Conservation (phyloP, 2,797 vertebrate species). For the Rhyacichthys aspro region DNA sequence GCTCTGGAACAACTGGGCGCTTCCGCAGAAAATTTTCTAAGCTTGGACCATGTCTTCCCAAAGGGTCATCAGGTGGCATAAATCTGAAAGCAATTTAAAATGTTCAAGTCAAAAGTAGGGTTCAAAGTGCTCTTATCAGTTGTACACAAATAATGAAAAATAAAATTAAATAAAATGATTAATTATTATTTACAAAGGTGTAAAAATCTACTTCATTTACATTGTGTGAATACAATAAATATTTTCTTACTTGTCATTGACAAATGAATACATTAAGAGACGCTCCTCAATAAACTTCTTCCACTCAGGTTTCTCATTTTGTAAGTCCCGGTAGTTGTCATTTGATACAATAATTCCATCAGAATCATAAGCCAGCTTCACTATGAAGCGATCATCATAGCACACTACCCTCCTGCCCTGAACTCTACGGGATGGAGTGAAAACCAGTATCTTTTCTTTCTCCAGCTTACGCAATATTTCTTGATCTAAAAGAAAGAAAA, state of each 20-base stretch:
- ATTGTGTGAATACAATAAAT: conserved; percentile 53
- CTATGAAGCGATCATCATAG: conserved; percentile 99
- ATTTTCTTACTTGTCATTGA: conserved; percentile 95
- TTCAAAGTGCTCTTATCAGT: background rate
- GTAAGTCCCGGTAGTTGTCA: conserved; percentile 98
- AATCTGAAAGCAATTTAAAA: conserved; percentile 80
- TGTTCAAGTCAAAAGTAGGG: conserved; percentile 9
- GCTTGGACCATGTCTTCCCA: conserved; percentile 97
- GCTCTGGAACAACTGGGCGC: conserved; percentile 94
- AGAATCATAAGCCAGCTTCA: conserved; percentile 97
- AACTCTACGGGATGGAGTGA: conserved; percentile 96
- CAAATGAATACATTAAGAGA: conserved; percentile 99
- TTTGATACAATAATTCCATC: conserved; percentile 99
- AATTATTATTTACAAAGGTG: background rate
- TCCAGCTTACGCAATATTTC: conserved; percentile 96
- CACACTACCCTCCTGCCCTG: conserved; percentile 98
- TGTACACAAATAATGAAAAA: background rate
- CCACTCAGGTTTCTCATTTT: conserved; percentile 98
- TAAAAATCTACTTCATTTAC: conserved; percentile 3
- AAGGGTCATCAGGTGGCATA: conserved; percentile 98
- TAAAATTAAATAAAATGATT: background rate
- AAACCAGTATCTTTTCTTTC: conserved; percentile 98
- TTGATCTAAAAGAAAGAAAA: conserved; percentile 85
- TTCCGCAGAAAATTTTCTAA: conserved; percentile 98
- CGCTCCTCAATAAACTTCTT: conserved; percentile 99